These are phyloP conservation scores for Hydriomena furcata DNA, from an alignment of 2,888 invertebrate species.

Conservation along the genomic window DNA sequence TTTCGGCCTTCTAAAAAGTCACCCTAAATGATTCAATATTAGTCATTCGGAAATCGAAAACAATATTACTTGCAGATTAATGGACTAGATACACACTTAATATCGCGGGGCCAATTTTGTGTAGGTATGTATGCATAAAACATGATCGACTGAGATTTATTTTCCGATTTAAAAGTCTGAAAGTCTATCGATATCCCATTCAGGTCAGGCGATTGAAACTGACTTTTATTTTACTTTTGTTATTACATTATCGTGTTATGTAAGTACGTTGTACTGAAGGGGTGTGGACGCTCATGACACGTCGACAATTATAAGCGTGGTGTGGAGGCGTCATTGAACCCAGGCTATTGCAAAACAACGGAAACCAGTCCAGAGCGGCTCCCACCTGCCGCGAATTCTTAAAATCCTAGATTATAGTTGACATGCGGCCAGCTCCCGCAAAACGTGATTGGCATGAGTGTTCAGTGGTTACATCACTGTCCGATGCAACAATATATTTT, in stretches of 20 bases:
- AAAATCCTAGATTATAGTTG: conserved; percentile 81
- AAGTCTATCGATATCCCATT: conserved; percentile 1
- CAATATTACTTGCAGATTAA: conserved; percentile 33
- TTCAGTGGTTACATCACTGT: conserved; percentile 65
- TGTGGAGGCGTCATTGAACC: conserved; percentile 81
- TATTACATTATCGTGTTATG: not conserved
- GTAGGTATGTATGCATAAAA: conserved; percentile 23
- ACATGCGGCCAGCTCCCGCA: conserved; percentile 66
- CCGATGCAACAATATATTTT: conserved; percentile 39
- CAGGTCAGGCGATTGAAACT: not conserved
- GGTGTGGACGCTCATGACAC: conserved; percentile 69
- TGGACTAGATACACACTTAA: conserved; percentile 32
- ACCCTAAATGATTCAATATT: not conserved
- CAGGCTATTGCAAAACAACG: conserved; percentile 82
- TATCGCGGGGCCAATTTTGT: conserved; percentile 16
- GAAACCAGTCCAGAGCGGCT: conserved; percentile 74
- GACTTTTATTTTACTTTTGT: not conserved
- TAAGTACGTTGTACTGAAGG: conserved; percentile 50
- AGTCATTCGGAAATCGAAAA: conserved; percentile 22
- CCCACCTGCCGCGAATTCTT: conserved; percentile 80
- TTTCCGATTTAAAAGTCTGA: conserved; percentile 17
- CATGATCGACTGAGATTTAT: conserved; percentile 23
- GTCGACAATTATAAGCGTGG: conserved; percentile 72
- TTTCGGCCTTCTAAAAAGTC: not conserved
- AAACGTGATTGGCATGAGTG: conserved; percentile 67